Percentiles rank a stretch among this genome's conserved stretches.
These are phyloP conservation scores for Linepithema humile DNA, from an alignment of 1,140 invertebrate genomes.

Conservation along the genomic window DNA sequence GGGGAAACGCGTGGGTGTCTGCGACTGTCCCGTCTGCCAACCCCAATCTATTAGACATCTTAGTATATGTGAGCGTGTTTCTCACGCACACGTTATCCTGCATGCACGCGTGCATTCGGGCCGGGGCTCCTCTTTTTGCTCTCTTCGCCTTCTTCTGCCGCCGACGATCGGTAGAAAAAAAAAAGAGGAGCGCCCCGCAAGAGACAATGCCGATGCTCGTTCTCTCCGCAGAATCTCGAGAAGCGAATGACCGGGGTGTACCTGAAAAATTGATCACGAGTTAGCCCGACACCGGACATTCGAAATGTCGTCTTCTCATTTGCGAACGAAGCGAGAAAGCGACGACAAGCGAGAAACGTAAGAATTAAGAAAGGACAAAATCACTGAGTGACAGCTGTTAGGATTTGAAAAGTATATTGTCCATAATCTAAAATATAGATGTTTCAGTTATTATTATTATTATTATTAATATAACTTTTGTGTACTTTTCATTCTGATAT, in stretches of 20 bases:
- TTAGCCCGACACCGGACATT: slow-evolving; percentile 33
- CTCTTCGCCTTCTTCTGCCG: slow-evolving; percentile 49
- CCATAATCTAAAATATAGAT: neutral
- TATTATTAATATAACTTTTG: neutral
- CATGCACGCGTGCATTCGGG: slow-evolving; percentile 41
- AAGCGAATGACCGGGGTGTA: slow-evolving; percentile 55
- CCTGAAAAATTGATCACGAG: slow-evolving; percentile 53
- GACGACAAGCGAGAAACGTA: neutral
- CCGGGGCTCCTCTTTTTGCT: slow-evolving; percentile 30
- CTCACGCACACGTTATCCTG: slow-evolving; percentile 40
- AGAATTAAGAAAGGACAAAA: neutral
- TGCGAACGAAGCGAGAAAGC: slow-evolving; percentile 3
- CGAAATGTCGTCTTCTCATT: slow-evolving; percentile 43
- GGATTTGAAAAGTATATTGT: neutral
- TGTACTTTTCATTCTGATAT: neutral
- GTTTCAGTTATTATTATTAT: neutral
- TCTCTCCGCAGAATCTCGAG: slow-evolving; percentile 36
- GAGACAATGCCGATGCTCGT: slow-evolving; percentile 53
- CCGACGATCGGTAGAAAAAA: slow-evolving; percentile 36
- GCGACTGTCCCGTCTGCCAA: slow-evolving; percentile 69
- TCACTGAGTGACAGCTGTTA: neutral
- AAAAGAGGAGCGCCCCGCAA: neutral
- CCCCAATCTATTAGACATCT: slow-evolving; percentile 70
- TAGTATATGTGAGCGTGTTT: slow-evolving; percentile 46
- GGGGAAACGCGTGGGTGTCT: slow-evolving; percentile 74